Percentiles rank a stretch among this genome's conserved stretches.
Conservation (phyloP, 2,888 invertebrate species). For the Eupithecia abbreviata region DNA sequence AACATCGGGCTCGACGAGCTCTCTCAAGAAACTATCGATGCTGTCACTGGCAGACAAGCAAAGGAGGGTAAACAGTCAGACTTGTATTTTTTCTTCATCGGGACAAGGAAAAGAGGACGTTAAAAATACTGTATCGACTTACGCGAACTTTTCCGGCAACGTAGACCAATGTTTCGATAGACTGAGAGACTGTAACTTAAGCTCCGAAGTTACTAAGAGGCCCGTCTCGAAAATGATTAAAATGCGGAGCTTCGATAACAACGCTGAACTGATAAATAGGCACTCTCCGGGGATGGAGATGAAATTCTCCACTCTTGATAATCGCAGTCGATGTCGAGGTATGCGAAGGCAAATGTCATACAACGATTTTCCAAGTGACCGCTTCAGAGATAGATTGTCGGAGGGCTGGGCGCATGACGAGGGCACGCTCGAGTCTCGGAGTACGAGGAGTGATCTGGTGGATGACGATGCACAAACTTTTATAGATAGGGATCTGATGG, state of each 20-base stretch:
- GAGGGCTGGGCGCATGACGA: slow-evolving; percentile 71
- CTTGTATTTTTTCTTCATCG: slow-evolving; percentile 72
- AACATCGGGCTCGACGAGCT: slow-evolving; percentile 74
- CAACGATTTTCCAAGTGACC: slow-evolving; percentile 79
- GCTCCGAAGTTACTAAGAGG: slow-evolving; percentile 59
- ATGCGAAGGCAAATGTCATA: slow-evolving; percentile 80
- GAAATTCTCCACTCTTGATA: slow-evolving; percentile 79
- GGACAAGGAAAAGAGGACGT: slow-evolving; percentile 73
- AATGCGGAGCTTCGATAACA: slow-evolving; percentile 75
- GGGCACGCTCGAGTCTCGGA: slow-evolving; percentile 64
- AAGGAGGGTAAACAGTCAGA: slow-evolving; percentile 75
- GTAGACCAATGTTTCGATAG: slow-evolving; percentile 81
- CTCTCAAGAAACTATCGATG: slow-evolving; percentile 78
- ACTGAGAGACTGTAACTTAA: slow-evolving; percentile 67
- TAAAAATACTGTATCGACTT: slow-evolving; percentile 71
- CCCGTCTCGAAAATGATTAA: slow-evolving; percentile 66
- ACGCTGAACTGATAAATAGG: slow-evolving; percentile 66
- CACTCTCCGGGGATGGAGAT: slow-evolving; percentile 67
- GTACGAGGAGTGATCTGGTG: slow-evolving; percentile 66
- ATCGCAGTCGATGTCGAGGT: slow-evolving; percentile 76
- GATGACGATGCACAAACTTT: slow-evolving; percentile 72
- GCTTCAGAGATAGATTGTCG: slow-evolving; percentile 68
- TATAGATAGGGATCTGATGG: slow-evolving; percentile 69
- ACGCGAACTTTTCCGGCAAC: slow-evolving; percentile 79
- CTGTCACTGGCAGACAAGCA: slow-evolving; percentile 77